Conservation (phyloP, 2,797 vertebrate genomes). For the Takifugu ocellatus region DNA sequence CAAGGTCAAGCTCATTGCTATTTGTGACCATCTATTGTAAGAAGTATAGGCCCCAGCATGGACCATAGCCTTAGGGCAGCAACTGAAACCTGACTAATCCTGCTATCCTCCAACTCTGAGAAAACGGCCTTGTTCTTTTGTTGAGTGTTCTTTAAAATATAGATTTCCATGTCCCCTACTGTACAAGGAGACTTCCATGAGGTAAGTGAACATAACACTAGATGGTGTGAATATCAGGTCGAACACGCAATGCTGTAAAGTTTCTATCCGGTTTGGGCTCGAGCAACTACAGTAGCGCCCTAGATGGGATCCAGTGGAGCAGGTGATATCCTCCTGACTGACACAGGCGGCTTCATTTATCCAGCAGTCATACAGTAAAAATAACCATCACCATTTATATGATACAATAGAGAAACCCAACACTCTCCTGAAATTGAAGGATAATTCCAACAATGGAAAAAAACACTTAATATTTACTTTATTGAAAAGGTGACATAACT, state of each 20-base stretch:
- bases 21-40: conserved; percentile 62
- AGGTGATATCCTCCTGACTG: too few species aligned
- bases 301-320: conserved; percentile 1
- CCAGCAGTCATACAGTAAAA: neutral
- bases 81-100: conserved; percentile 63
- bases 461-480: too few species aligned
- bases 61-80: conserved; percentile 54
- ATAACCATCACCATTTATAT: too few species aligned
- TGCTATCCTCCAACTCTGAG: conserved; percentile 37
- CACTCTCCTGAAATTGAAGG: too few species aligned
- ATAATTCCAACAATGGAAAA: too few species aligned
- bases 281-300: conserved; percentile 29
- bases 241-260: conserved; percentile 24
- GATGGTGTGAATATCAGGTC: conserved; percentile 6
- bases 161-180: conserved; percentile 35
- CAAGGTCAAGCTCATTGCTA: conserved; percentile 60
- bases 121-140: conserved; percentile 62
- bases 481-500: too few species aligned
- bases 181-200: conserved; percentile 35
- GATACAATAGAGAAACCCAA: too few species aligned
- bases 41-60: conserved; percentile 30
- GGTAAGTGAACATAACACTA: conserved; percentile 50
- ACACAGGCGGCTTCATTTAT: neutral
- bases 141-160: conserved; percentile 52
- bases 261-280: conserved; percentile 21